Percentiles rank a stretch among this genome's conserved stretches.
Conservation (phyloP, 1,140 invertebrate species). For the Caenorhabditis elegans region DNA sequence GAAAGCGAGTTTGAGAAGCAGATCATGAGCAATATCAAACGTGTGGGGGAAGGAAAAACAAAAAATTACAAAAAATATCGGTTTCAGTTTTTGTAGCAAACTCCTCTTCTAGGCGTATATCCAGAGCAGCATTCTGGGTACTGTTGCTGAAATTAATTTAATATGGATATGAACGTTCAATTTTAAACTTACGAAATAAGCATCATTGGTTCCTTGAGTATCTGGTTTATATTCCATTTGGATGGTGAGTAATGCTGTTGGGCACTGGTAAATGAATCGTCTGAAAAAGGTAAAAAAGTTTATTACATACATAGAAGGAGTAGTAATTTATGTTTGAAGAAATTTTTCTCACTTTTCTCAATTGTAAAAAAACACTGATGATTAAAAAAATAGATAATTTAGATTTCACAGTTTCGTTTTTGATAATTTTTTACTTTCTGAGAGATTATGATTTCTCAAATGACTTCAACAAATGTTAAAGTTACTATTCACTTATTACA, state of each 20-base stretch:
- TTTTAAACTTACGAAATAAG: neutral
- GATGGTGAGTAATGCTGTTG: neutral
- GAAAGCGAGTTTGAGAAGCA: neutral
- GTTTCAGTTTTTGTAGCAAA: constrained; percentile 32
- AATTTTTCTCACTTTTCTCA: no score
- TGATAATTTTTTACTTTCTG: no score
- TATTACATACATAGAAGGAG: no score
- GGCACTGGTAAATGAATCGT: constrained; percentile 8
- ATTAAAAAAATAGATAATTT: no score
- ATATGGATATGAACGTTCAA: neutral
- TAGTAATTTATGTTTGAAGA: no score
- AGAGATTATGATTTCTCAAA: no score
- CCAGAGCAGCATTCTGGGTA: constrained; percentile 31
- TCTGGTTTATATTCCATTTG: constrained; percentile 17
- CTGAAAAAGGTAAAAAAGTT: no score
- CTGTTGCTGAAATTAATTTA: neutral
- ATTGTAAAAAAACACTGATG: no score
- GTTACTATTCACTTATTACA: no score
- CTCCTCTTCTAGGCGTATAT: neutral
- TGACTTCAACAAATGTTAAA: no score
- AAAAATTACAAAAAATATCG: neutral
- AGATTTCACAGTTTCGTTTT: no score
- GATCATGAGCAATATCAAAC: constrained; percentile 15
- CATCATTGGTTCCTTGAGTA: neutral
- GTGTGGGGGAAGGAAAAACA: neutral